Evolutionary conservation across 2,888 invertebrate genomes (phyloP).

Genomic region (Lamellibrachia columna): DNA sequence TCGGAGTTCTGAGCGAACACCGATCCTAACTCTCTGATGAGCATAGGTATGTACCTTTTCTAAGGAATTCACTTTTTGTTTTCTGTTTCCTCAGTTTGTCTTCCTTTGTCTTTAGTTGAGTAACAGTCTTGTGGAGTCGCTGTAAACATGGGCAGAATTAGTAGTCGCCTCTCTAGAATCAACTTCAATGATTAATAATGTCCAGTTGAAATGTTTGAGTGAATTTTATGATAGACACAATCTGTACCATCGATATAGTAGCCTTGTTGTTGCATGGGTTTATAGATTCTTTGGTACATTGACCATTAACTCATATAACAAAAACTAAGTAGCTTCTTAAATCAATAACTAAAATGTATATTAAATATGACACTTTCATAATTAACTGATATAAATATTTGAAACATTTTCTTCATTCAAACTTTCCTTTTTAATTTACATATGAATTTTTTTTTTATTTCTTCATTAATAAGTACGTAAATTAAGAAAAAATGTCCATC

Average conservation of each 20-base stretch:
- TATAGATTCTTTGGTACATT: not conserved
- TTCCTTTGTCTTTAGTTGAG: slow-evolving; percentile 42
- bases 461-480: not conserved
- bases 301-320: not conserved
- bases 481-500: not conserved
- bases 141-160: slow-evolving; percentile 35
- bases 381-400: not conserved
- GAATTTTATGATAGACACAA: no score
- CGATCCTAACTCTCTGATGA: no score
- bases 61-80: not conserved
- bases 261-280: not conserved
- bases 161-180: not conserved
- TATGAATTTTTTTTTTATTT: not conserved
- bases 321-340: not conserved
- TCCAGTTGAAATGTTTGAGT: no score
- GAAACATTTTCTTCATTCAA: not conserved
- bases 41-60: not conserved
- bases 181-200: no score
- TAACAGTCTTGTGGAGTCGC: slow-evolving; percentile 51
- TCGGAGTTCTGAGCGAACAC: no score
- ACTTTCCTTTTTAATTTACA: not conserved
- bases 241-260: no score
- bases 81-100: not conserved
- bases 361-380: not conserved
- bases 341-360: slow-evolving; percentile 6